Base-by-base conservation (phyloP, 2,888 invertebrate genomes). In the Orthosia gothica region DNA sequence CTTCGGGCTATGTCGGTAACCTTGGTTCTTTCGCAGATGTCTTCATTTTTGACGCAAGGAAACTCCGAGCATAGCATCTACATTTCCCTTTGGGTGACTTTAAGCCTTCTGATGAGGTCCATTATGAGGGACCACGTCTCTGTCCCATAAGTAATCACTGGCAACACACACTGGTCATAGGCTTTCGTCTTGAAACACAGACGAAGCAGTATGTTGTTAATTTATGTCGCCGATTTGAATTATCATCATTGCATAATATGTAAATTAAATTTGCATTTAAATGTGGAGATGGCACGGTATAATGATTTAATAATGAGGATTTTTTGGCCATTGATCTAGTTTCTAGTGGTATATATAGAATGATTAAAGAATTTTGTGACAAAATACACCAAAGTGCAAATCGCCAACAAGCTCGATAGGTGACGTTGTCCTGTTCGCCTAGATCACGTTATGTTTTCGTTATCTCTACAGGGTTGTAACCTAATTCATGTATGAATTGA, bases 281-380 rank as follows among this genome's bases (percentile, higher is more conserved):
- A 76, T 62, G 13, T 32, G 15, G 47, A 54, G 23, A 63, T 67
- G 40, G 40, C 13, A 54, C 26, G 13, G 5, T 45, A 2, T 20
- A 52, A 18, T 23, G 1, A 54, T 59, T 40, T 15, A 11, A 59
- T 50, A 18, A 55, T 20, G 3, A 47, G 1, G 23, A 61, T 26
- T 26, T 57, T 50, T 50, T 54, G 20, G 20, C 13, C 26, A 32
- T 65, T 61, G 20, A 59, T 77, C 76, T 78, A 54, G 20, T 62
- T 70, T 54, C 9, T 45, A 13, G 26, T 77, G 12, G 18, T 63
- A 58, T 54, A 32, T 49, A 26, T 45, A 26, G 13, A 58, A 54
- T 32, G n/a, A 4, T 71, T 20, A 49, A 26, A 18, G 32, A 57
- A 49, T 59, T 32, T 15, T 7, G 23, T 49, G 4, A 67, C 4